Evolutionary conservation across 2,113 vertebrate genomes (phyloP), one percentile per base, ranked within the genome.

Genomic region (Theristicus caerulescens): DNA sequence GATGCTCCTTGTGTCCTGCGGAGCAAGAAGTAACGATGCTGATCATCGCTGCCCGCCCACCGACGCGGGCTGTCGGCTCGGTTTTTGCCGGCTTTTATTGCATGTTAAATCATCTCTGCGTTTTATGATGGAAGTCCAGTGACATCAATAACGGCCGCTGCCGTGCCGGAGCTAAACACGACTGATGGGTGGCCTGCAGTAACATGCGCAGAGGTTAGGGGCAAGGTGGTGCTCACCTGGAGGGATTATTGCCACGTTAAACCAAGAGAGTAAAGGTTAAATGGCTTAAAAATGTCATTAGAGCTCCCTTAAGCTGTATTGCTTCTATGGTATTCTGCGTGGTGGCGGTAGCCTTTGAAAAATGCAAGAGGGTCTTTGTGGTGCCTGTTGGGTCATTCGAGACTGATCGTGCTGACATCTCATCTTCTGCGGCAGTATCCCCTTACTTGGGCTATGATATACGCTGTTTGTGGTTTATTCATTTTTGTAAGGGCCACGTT

Each of bases 361-460:
- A 24, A 61, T 2, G 38, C 51, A 4, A 16, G 19, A 3, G 3
- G 3, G 71, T 2, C 5, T 9, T 2, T 2, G n/a, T 18, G 64
- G 21, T 13, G 26, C 61, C 46, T 10, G 2, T 8, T 16, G 57
- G 38, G 31, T 79, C 51, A 10, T 46, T 24, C n/a, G 27, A 32
- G 58, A 61, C 44, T 86, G 36, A 34, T 24, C 13, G 73, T 13
- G 12, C 34, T 51, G 44, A 5, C 15, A 13, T 66, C 67, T 82
- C 51, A 1, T n/a, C 69, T 71, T n/a, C 61, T 22, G 31, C 46
- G 17, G 38, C 34, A 42, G 20, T 13, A 5, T 70, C 55, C 27
- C 25, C 54, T 92, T 54, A 5, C 38, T 0, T 2, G 2, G 7
- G 16, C 27, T n/a, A 2, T 54, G 10, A 17, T 9, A 5, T 1